A percentile compares a stretch with the other conserved stretches of the same genome.
Conservation (phyloP, 1,140 invertebrate genomes). For the Phenacoccus solenopsis region DNA sequence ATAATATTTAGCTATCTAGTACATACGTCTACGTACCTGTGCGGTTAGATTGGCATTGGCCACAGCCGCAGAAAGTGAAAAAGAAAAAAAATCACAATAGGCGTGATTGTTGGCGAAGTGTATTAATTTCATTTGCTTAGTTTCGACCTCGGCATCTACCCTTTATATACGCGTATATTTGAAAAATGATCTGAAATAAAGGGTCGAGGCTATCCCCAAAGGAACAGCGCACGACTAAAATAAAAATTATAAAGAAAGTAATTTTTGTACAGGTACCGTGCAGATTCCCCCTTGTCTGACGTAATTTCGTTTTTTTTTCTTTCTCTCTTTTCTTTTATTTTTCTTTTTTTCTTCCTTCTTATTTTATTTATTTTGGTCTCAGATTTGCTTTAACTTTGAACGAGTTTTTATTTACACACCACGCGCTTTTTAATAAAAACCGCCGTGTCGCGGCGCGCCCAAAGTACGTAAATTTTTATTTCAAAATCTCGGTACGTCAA, state of each 20-base stretch:
- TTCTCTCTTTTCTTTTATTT: too few species aligned
- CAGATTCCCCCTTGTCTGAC: background rate
- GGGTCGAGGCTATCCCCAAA: background rate
- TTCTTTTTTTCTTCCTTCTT: background rate
- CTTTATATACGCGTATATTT: background rate
- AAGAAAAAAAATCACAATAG: background rate
- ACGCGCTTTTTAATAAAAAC: background rate
- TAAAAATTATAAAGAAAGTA: conserved; percentile 4
- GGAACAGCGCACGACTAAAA: conserved; percentile 1
- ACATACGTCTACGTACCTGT: too few species aligned
- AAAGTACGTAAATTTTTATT: too few species aligned
- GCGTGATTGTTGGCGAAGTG: background rate
- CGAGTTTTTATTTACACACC: background rate
- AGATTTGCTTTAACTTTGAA: background rate
- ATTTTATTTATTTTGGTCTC: conserved; percentile 3
- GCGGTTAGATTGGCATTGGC: too few species aligned
- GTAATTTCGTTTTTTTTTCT: background rate
- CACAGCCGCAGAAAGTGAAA: too few species aligned
- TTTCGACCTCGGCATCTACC: background rate
- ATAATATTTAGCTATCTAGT: too few species aligned
- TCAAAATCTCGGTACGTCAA: too few species aligned
- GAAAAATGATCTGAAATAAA: conserved; percentile 3
- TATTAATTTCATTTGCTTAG: conserved; percentile 3
- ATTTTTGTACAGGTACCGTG: background rate
- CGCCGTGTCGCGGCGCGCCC: too few species aligned